Percentiles rank a stretch among this genome's conserved stretches.
Conservation (phyloP, 2,797 vertebrate genomes). For the Pogonophryne albipinna region DNA sequence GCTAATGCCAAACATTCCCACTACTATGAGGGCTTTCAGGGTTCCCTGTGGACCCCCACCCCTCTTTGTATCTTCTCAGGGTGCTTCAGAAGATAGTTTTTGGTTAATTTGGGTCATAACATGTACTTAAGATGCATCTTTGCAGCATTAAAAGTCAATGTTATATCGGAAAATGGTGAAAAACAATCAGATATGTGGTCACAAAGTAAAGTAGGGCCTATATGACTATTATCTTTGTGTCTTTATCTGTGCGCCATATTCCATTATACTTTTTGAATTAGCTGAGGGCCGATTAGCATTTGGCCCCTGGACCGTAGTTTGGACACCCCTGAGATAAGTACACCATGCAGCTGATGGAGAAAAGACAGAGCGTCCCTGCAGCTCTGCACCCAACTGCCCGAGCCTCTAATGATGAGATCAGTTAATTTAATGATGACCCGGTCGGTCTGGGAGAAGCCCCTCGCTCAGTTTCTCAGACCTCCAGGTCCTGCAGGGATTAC, state of each 20-base stretch:
- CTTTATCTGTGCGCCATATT: no score
- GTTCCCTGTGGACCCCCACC: constrained; percentile 33
- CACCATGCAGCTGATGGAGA: not conserved
- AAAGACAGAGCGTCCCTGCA: not conserved
- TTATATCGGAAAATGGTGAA: no score
- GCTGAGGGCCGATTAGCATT: no score
- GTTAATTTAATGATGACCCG: constrained; percentile 37
- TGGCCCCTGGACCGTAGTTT: no score
- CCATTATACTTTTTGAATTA: no score
- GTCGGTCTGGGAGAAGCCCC: constrained; percentile 57
- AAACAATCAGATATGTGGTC: no score
- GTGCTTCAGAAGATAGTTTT: not conserved
- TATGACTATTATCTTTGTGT: no score
- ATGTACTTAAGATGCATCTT: no score
- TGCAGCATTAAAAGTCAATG: not conserved
- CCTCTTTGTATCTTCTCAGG: not conserved
- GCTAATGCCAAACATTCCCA: constrained; percentile 56
- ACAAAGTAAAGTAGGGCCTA: no score
- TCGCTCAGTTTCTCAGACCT: constrained; percentile 59
- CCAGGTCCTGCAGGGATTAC: constrained; percentile 35
- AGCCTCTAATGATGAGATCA: constrained; percentile 30
- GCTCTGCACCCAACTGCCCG: not conserved
- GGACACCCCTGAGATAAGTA: no score
- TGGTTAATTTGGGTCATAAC: not conserved
- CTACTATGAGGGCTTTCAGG: not conserved